Base-by-base conservation (phyloP, 1,140 invertebrate genomes). In the Trichonephila clavata region DNA sequence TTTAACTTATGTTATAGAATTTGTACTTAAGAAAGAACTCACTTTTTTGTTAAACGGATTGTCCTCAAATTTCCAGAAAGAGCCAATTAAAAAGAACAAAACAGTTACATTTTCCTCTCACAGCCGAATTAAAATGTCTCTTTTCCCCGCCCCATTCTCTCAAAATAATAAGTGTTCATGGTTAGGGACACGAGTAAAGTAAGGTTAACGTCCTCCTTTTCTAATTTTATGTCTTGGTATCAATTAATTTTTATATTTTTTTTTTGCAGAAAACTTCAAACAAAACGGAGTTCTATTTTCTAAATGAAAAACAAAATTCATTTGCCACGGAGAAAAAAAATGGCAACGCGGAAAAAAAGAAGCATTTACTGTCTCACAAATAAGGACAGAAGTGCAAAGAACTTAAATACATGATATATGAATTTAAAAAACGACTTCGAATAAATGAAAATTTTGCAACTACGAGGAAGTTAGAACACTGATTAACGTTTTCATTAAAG, bases 401-500 rank as follows among this genome's bases (percentile, higher is more conserved):
- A 77, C 71, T 27, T 39, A 39, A 77, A 77, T 13, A 14, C 27
- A 77, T 39, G 32, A 39, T n/a, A 77, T 39, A 32, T 32, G 13
- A 77, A 39, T 77, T 32, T 18, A 77, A 77, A 77, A 77, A 77
- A 77, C 71, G 27, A 39, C 27, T 77, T 77, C 71, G 4, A 18
- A 32, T 32, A 77, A 77, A 77, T 18, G 27, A 77, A 77, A 39
- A 18, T 77, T 77, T 39, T 77, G 32, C 71, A 77, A 18, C 32
- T 77, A 77, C 27, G 27, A 77, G 71, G 71, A 77, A 77, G 71
- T 39, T 14, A 77, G 13, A 63, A 2, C 18, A 5, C 27, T 77
- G 32, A 39, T 77, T 77, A 77, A 77, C 32, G 27, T 77, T 77
- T 77, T 77, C 71, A 77, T 77, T 77, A 77, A 77, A 32, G 71